Evolutionary conservation across 1,140 invertebrate species (phyloP), one percentile per base, ranked within the genome.

Genomic region (Thaumetopoea pityocampa): DNA sequence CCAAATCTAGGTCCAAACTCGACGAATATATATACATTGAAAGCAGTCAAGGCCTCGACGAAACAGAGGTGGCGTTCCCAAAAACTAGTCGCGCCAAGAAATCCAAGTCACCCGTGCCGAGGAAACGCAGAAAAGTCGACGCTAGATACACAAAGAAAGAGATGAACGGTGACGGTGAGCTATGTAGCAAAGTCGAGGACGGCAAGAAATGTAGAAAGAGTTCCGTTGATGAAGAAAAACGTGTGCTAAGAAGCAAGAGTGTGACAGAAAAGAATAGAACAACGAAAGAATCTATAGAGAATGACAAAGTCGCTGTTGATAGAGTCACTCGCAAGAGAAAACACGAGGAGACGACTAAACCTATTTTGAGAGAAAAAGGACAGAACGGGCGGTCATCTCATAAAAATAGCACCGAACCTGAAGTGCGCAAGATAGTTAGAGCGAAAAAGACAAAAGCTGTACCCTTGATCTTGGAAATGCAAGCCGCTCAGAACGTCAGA

Each of bases 11-110:
- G n/a, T 77, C 80, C 2, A 81, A 84, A 48, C 26, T 78, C 12
- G 80, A 84, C 43, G 77, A 81, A 10, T 81, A 73, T 16, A 76
- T 81, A 0, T 84, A 84, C 37, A 72, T 81, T 6, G 77, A 81
- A 23, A 78, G 69, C 48, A 74, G 76, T 49, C 63, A 77, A 41
- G 74, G 70, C 3, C 14, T 84, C 7, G 80, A 84, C 14, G 77
- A 52, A 5, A 80, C 73, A 0, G 68, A 80, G 29, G 70, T 80
- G 0, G 73, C 76, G 0, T 80, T 80, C 65, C 79, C 79, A 0
- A 77, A 80, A 36, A 53, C 56, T 0, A 70, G 51, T 17, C 61
- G 67, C 26, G 44, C 28, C 17, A 83, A 65, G 36, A 77, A 63
- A 26, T 29, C 58, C 1, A 42, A 50, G 11, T 77, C 77, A 0